phyloP scores from a whole-genome alignment of 2,113 vertebrate species.

The Ciconia boyciana region DNA sequence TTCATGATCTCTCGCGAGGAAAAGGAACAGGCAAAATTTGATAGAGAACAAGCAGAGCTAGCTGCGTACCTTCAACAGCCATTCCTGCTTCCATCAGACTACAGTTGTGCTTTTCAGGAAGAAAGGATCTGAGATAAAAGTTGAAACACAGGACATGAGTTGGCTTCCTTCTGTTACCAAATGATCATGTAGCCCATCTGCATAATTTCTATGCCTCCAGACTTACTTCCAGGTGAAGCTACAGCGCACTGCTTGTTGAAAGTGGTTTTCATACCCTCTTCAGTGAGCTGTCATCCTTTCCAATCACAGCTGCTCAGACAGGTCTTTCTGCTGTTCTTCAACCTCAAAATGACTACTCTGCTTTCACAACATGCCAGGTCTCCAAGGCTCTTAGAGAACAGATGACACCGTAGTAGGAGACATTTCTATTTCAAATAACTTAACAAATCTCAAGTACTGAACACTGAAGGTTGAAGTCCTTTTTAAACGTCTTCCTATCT shows the following conservation, averaged over 20 bases:
- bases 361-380: not conserved
- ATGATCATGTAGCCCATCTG: not conserved
- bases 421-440: not conserved
- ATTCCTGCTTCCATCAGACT: not conserved
- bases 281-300: not conserved
- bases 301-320: not conserved
- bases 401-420: not conserved
- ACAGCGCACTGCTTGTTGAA: not conserved
- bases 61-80: not conserved
- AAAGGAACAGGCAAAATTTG: not conserved
- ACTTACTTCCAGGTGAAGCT: not conserved
- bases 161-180: not conserved
- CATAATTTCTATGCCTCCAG: not conserved
- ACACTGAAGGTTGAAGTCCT: not conserved
- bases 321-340: not conserved
- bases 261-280: not conserved
- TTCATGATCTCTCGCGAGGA: not conserved
- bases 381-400: not conserved
- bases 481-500: not conserved
- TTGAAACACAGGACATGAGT: fast-evolving
- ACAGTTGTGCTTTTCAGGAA: not conserved
- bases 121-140: not conserved
- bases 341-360: not conserved
- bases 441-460: not conserved
- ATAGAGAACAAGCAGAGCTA: not conserved